These are phyloP conservation scores for Hesperia comma DNA, from an alignment of 2,888 invertebrate genomes.

Conservation along the genomic window DNA sequence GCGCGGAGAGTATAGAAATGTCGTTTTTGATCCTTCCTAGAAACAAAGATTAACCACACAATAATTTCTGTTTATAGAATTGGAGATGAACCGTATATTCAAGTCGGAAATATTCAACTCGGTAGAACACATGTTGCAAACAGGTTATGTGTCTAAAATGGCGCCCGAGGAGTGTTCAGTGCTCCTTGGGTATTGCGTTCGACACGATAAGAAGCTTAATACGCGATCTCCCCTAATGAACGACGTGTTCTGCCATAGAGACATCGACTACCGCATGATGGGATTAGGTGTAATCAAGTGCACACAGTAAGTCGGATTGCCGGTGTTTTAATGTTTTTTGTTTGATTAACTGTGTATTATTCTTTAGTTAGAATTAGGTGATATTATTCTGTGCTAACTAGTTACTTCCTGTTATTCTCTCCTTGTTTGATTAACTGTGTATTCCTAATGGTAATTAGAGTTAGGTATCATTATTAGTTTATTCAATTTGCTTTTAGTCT, in stretches of 20 bases:
- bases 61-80: constrained; percentile 64
- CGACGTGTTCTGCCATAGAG: constrained; percentile 81
- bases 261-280: constrained; percentile 85
- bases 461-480: no score
- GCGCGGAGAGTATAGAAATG: no score
- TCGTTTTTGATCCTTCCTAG: no score
- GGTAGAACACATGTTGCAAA: constrained; percentile 74
- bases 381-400: no score
- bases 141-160: constrained; percentile 67
- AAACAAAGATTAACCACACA: no score
- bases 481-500: no score
- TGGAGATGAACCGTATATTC: constrained; percentile 85
- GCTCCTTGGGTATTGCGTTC: constrained; percentile 79
- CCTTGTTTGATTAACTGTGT: no score
- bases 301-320: constrained; percentile 54
- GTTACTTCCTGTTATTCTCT: no score
- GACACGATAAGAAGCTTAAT: constrained; percentile 81
- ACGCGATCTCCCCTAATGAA: constrained; percentile 84
- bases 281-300: constrained; percentile 78
- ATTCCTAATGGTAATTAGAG: no score
- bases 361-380: no score
- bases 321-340: no score
- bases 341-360: no score
- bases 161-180: constrained; percentile 79
- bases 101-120: constrained; percentile 85